Conservation (phyloP, 2,888 invertebrate genomes). For the Micropterix aruncella region DNA sequence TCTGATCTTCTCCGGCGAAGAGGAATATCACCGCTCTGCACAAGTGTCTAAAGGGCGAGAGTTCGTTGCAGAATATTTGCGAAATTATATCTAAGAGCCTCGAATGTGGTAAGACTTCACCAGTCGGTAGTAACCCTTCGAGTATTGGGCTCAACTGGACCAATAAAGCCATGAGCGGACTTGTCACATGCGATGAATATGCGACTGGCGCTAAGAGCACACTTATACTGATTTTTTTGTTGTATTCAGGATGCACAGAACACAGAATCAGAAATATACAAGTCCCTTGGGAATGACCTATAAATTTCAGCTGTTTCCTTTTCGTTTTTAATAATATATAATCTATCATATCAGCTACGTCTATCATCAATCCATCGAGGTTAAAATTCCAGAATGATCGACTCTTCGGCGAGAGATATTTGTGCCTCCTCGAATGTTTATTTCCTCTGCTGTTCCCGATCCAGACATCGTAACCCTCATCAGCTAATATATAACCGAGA, state of each 20-base stretch:
- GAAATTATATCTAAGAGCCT: too few species aligned
- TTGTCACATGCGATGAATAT: conserved; percentile 32
- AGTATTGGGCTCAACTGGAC: conserved; percentile 14
- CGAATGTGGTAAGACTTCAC: too few species aligned
- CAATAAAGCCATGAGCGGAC: conserved; percentile 21
- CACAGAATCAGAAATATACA: conserved; percentile 46
- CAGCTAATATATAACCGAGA: conserved; percentile 44
- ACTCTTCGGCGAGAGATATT: conserved; percentile 18
- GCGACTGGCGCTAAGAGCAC: conserved; percentile 47
- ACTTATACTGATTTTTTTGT: conserved; percentile 40
- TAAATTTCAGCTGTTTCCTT: conserved; percentile 41
- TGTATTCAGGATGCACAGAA: conserved; percentile 41
- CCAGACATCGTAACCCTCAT: conserved; percentile 55
- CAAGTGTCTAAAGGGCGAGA: too few species aligned
- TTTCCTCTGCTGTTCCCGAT: conserved; percentile 65
- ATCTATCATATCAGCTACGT: conserved; percentile 63
- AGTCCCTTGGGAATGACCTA: conserved; percentile 64
- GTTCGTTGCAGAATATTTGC: too few species aligned
- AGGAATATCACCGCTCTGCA: conserved; percentile 47
- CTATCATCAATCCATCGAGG: conserved; percentile 59
- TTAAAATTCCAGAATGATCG: conserved; percentile 44
- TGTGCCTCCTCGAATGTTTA: conserved; percentile 39
- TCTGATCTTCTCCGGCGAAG: conserved; percentile 39
- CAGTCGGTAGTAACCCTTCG: too few species aligned
- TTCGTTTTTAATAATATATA: conserved; percentile 38